A percentile compares a stretch with the other conserved stretches of the same genome.
phyloP scores from a whole-genome alignment of 2,113 vertebrate species.

The Oreochromis aureus region DNA sequence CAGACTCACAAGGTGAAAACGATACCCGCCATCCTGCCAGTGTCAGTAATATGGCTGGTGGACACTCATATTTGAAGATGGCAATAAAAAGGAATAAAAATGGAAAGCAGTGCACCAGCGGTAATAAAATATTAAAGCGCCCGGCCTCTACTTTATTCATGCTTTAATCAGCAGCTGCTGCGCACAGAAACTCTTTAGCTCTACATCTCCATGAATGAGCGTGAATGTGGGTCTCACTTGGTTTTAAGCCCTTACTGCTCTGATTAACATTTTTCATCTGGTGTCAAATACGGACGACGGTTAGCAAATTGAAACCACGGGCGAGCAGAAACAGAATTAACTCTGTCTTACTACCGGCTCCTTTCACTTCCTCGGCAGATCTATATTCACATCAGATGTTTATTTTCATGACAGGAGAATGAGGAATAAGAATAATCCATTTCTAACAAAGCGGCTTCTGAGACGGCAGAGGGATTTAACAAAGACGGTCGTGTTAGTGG shows the following conservation, averaged over 20 bases:
- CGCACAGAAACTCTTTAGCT: background rate
- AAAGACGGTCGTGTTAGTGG: background rate
- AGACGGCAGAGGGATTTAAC: background rate
- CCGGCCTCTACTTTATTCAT: background rate
- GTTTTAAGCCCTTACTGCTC: background rate
- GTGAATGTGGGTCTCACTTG: background rate
- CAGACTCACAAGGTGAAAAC: background rate
- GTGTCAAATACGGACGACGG: background rate
- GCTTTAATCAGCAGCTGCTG: conserved; percentile 16
- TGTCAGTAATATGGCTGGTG: background rate
- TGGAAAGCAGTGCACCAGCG: background rate
- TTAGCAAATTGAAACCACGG: background rate
- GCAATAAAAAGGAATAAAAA: background rate
- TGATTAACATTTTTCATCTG: conserved; percentile 8
- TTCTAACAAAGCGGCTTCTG: background rate
- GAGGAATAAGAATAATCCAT: conserved; percentile 25
- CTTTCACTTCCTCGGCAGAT: background rate
- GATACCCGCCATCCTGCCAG: background rate
- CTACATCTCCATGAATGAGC: background rate
- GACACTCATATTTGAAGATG: background rate
- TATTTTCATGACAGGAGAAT: background rate
- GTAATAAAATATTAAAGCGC: background rate
- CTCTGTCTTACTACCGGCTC: background rate
- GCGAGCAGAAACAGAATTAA: background rate
- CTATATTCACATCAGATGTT: conserved; percentile 23